These are phyloP conservation scores for Pleuronectes platessa DNA, from an alignment of 2,113 vertebrate genomes.

Conservation along the genomic window DNA sequence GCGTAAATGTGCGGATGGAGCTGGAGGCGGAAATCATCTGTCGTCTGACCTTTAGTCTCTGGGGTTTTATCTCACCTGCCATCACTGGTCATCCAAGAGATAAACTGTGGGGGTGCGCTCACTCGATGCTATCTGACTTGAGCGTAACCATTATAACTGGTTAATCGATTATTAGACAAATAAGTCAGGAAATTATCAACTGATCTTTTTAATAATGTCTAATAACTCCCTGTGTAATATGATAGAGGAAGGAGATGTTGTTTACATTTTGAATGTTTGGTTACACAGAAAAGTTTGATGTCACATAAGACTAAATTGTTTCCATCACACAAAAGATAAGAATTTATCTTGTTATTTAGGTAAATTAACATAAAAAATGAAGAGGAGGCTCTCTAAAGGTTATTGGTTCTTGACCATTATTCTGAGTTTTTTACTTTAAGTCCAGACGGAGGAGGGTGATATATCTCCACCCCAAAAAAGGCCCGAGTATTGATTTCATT, in stretches of 20 bases:
- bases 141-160: background rate
- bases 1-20: background rate
- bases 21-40: conserved; percentile 1
- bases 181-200: background rate
- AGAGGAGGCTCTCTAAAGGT: conserved; percentile 1
- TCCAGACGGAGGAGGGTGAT: conserved; percentile 26
- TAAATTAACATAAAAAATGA: background rate
- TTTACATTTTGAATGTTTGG: background rate
- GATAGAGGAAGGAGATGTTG: too few relatives aligned
- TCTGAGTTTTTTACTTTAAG: conserved; percentile 10
- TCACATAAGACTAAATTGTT: background rate
- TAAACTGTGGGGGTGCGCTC: background rate
- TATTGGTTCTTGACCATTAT: background rate
- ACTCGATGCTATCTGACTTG: background rate
- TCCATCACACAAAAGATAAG: background rate
- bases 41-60: conserved; percentile 47
- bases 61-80: background rate
- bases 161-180: background rate
- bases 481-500: conserved; percentile 73
- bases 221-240: background rate
- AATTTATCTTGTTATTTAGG: background rate
- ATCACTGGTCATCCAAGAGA: background rate
- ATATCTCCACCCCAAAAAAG: conserved; percentile 52
- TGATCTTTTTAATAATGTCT: too few relatives aligned
- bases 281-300: too few relatives aligned